Base-by-base conservation (phyloP, 2,888 invertebrate species). In the Ashinkailepas kermadecensis region DNA sequence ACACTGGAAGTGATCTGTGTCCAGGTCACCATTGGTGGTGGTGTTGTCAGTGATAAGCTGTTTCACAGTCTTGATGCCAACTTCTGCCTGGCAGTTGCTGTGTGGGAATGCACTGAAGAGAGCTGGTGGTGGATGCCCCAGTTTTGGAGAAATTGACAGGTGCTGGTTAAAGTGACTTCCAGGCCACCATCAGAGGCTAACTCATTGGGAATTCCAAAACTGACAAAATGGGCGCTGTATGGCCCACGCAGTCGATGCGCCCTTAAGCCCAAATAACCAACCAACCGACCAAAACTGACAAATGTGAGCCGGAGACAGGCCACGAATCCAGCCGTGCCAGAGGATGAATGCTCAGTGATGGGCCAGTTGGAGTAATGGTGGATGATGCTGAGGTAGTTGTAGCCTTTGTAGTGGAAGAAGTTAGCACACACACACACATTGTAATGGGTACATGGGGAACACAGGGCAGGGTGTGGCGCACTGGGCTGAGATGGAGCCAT, bases 31-130 rank as follows among this genome's bases (percentile, higher is more conserved):
- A 21, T 81, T 23, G 21, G 81, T 21, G 18, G n/a, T 58, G 0
- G 81, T 81, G 78, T 78, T 81, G 79, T 82, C 81, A 12, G 82
- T 81, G 21, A 82, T 59, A 9, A 81, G 62, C 15, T 10, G 56
- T 70, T 82, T 81, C 25, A 81, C 62, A 7, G 58, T 78, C 56
- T 80, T 82, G 12, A 82, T 78, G 13, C 78, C 81, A 9, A 80
- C 81, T 59, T 82, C 81, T n/a, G 82, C 81, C 18, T 57, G 57
- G 56, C 78, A 82, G 64, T 82, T 82, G 57, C 81, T 81, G 78
- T 82, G 81, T 8, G 64, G 81, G 80, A 81, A 6, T 67, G 64
- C 54, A 82, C 81, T 0, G 81, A 80, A 15, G 82, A 81, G 15
- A 82, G 54, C 8, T 59, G 21, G 39, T 81, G 81, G 81, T 70